Percentiles rank a stretch among this genome's conserved stretches.
These are phyloP conservation scores for Nannoperca australis DNA, from an alignment of 2,797 vertebrate genomes.

Conservation along the genomic window DNA sequence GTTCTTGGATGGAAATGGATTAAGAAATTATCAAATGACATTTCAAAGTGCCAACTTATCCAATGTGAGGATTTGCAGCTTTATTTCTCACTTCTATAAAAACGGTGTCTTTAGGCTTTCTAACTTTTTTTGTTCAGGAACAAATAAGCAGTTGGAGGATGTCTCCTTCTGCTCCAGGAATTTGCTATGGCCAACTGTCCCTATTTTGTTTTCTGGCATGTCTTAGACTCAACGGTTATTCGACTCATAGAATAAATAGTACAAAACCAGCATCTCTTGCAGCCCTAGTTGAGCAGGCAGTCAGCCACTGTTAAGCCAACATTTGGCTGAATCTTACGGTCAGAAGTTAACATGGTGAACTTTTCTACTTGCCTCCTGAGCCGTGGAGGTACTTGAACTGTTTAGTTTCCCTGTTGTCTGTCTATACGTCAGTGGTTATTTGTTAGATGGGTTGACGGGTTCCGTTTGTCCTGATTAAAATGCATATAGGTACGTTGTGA, in stretches of 20 bases:
- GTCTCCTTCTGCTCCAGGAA: not conserved
- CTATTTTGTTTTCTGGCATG: not conserved
- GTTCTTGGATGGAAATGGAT: no score
- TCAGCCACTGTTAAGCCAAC: not conserved
- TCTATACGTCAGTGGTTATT: conserved; percentile 3
- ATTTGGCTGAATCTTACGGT: not conserved
- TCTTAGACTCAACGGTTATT: not conserved
- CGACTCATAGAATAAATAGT: not conserved
- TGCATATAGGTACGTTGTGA: not conserved
- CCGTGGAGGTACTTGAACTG: not conserved
- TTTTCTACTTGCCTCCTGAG: not conserved
- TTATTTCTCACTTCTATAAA: not conserved
- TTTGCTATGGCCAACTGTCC: no score
- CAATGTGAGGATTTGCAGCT: not conserved
- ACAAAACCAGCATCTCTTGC: not conserved
- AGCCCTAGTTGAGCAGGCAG: not conserved
- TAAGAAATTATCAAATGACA: no score
- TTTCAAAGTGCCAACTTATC: no score
- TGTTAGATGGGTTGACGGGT: not conserved
- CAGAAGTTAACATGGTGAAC: not conserved
- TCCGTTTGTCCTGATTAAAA: conserved; percentile 24
- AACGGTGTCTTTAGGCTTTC: not conserved
- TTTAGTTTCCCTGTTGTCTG: not conserved
- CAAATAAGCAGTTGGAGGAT: not conserved
- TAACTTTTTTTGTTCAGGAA: not conserved